Conservation (phyloP, 1,140 invertebrate genomes). For the Caenorhabditis tropicalis region DNA sequence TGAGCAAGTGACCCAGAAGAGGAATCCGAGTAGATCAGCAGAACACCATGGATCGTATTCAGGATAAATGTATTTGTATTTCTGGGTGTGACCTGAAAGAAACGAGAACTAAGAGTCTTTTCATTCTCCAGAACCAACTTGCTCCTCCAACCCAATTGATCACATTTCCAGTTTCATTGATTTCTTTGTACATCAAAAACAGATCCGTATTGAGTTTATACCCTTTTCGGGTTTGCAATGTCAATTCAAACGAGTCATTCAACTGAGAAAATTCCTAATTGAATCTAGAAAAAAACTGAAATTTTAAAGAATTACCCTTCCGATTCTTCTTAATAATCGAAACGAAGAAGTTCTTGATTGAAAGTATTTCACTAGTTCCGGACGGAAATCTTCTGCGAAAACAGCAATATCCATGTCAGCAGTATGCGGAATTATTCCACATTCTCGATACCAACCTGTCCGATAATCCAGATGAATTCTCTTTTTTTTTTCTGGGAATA, state of each 20-base stretch:
- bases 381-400: slow-evolving; percentile 6
- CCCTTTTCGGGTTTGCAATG: not conserved
- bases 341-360: not conserved
- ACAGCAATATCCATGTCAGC: slow-evolving; percentile 48
- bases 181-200: not conserved
- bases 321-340: not conserved
- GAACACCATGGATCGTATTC: slow-evolving; percentile 24
- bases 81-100: not conserved
- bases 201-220: not conserved
- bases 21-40: not conserved
- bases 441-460: slow-evolving; percentile 53
- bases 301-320: not conserved
- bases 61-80: not conserved
- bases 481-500: no score
- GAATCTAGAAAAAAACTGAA: not conserved
- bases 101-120: no score
- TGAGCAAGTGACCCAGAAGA: slow-evolving; percentile 5
- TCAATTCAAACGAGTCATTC: slow-evolving; percentile 12
- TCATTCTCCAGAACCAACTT: not conserved
- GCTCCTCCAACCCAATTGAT: slow-evolving; percentile 10
- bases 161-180: not conserved
- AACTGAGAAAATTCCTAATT: not conserved
- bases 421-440: slow-evolving; percentile 49
- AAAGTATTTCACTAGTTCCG: not conserved
- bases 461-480: no score